Base-by-base conservation (phyloP, 2,797 vertebrate genomes). In the Serranus cabrilla region DNA sequence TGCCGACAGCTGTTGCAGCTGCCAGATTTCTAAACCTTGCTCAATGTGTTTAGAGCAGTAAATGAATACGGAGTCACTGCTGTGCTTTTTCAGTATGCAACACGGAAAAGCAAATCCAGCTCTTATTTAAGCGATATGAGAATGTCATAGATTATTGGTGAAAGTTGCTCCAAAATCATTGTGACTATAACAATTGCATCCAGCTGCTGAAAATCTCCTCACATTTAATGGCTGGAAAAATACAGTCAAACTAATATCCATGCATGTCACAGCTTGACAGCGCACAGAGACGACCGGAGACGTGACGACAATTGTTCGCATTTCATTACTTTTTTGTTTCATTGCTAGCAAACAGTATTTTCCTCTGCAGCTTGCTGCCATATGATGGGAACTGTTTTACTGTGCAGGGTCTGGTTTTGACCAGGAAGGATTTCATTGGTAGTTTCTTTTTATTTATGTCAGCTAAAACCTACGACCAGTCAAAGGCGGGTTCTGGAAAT, bases 321-420 rank as follows among this genome's bases (percentile, higher is more conserved):
- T 86, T 77, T 63, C 11, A 57, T 60, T 25, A 25, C 10, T 14
- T 74, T 70, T 81, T 51, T 50, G 34, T 66, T 74, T 73, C 25
- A 40, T 45, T 71, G 66, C 78, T 68, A 14, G 46, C n/a, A 54
- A 54, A 71, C 1, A 2, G 14, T n/a, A 10, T 73, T 67, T 80
- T 76, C n/a, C 64, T 69, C 58, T 62, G 46, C 62, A 78, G 69
- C 74, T 83, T 81, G 80, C 42, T 37, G n/a, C 80, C 80, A 85
- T 50, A 80, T 77, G 61, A 76, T 59, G 49, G 11, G n/a, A 23
- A 42, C 62, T 45, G 46, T 71, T 80, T 78, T 17, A 60, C 68
- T 78, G 23, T 18, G 16, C 13, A 63, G 34, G 62, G 73, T 74
- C 34, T 61, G 47, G 56, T 58, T 78, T 73, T 64, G 45, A 78